These are phyloP conservation scores for Hybognathus amarus DNA, from an alignment of 2,797 vertebrate genomes.

Conservation along the genomic window DNA sequence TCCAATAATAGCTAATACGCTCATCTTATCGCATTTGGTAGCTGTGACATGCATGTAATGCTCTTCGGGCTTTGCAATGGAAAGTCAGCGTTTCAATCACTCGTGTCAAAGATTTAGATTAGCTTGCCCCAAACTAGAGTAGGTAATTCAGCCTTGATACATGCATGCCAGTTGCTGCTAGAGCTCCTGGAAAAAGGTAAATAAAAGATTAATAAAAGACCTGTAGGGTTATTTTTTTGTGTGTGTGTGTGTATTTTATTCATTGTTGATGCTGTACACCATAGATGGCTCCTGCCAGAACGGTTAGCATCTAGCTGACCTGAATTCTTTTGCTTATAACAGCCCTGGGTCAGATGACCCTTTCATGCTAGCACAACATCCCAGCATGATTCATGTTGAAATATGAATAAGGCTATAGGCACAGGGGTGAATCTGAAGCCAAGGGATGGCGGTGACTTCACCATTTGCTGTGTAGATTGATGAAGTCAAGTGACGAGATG, in stretches of 20 bases:
- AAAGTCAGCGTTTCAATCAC: slow-evolving; percentile 54
- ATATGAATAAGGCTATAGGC: slow-evolving; percentile 48
- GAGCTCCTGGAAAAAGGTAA: slow-evolving; percentile 18
- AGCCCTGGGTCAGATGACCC: slow-evolving; percentile 57
- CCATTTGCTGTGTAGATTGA: slow-evolving; percentile 48
- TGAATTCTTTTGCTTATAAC: slow-evolving; percentile 56
- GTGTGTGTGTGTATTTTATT: slow-evolving; percentile 15
- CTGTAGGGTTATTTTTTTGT: background rate
- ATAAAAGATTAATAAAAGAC: slow-evolving; percentile 26
- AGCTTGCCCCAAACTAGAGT: slow-evolving; percentile 11
- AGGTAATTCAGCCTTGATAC: slow-evolving; percentile 37
- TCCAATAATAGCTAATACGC: slow-evolving; percentile 60
- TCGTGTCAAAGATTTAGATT: slow-evolving; percentile 41
- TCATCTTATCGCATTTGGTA: slow-evolving; percentile 59
- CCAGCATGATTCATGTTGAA: slow-evolving; percentile 49
- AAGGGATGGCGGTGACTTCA: slow-evolving; percentile 47
- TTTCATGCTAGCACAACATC: slow-evolving; percentile 56
- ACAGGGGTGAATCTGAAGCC: slow-evolving; percentile 32
- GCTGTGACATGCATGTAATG: slow-evolving; percentile 34
- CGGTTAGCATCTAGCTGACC: slow-evolving; percentile 59
- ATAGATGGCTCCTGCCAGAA: slow-evolving; percentile 46
- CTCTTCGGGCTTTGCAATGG: slow-evolving; percentile 56
- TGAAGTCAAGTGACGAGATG: slow-evolving; percentile 33
- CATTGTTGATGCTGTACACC: slow-evolving; percentile 16
- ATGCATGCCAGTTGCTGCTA: slow-evolving; percentile 34